Evolutionary conservation across 2,888 invertebrate species (phyloP).

Genomic region (Acanthacorydalis orientalis): DNA sequence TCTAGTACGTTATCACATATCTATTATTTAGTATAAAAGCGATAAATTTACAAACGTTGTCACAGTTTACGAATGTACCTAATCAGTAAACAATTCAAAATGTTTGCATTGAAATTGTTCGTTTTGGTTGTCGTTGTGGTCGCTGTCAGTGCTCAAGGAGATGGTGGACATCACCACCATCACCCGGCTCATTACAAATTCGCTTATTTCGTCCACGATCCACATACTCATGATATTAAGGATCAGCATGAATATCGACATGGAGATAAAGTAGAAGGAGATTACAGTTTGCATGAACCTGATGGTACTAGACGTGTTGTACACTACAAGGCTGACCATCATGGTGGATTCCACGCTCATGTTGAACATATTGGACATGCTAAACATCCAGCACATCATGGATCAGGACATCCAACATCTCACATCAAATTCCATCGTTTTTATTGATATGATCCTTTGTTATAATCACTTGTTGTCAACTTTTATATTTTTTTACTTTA

Average conservation of each 20-base stretch:
- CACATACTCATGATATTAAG: conserved; percentile 11
- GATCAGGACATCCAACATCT: not conserved
- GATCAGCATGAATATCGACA: conserved; percentile 11
- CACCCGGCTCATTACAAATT: conserved; percentile 10
- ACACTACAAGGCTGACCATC: conserved; percentile 14
- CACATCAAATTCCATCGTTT: not conserved
- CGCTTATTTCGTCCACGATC: conserved; percentile 12
- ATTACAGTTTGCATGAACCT: conserved; percentile 8
- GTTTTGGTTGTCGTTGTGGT: too few species aligned
- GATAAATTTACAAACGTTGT: too few species aligned
- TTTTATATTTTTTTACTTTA: not conserved
- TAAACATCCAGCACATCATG: not conserved
- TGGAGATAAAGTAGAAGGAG: conserved; percentile 10
- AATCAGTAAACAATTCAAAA: too few species aligned
- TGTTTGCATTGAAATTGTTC: too few species aligned
- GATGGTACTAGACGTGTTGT: conserved; percentile 13
- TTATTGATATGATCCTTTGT: not conserved
- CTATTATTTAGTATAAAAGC: too few species aligned
- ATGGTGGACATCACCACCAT: not conserved
- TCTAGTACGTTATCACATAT: too few species aligned
- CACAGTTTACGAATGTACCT: too few species aligned
- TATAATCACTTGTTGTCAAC: too few species aligned
- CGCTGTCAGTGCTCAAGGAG: too few species aligned
- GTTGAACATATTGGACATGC: conserved; percentile 11
- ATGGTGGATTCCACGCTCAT: conserved; percentile 12